Evolutionary conservation across 2,888 invertebrate species (phyloP).

Genomic region (Lasiommata megera): DNA sequence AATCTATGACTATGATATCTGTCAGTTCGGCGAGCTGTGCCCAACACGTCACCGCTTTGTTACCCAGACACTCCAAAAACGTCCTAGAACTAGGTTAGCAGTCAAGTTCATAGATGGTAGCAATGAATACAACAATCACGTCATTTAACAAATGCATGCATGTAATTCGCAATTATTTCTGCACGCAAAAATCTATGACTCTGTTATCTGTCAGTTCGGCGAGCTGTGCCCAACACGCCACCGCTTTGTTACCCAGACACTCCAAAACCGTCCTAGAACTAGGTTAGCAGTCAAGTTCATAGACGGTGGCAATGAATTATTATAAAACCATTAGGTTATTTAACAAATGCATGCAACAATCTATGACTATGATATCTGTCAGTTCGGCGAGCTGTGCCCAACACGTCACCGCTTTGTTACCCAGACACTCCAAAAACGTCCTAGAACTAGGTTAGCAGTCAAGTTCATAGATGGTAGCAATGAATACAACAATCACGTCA

Average conservation of each 20-base stretch:
- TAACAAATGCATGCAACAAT: constrained; percentile 40
- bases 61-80: not conserved
- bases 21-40: too few species aligned
- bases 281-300: constrained; percentile 32
- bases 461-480: constrained; percentile 44
- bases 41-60: too few species aligned
- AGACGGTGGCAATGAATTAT: constrained; percentile 42
- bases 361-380: too few species aligned
- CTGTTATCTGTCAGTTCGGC: too few species aligned
- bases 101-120: constrained; percentile 38
- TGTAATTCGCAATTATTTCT: constrained; percentile 22
- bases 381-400: too few species aligned
- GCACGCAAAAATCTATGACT: too few species aligned
- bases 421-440: not conserved
- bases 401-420: too few species aligned
- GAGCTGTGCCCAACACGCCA: too few species aligned
- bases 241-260: not conserved
- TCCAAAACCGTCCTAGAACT: constrained; percentile 5
- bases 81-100: constrained; percentile 17
- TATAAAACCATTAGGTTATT: constrained; percentile 64
- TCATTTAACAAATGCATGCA: constrained; percentile 51
- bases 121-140: constrained; percentile 63
- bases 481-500: constrained; percentile 63
- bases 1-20: too few species aligned
- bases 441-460: constrained; percentile 22